Percentiles rank a stretch among this genome's conserved stretches.
Evolutionary conservation across 2,888 invertebrate species (phyloP).

Genomic region (Iphiclides podalirius): DNA sequence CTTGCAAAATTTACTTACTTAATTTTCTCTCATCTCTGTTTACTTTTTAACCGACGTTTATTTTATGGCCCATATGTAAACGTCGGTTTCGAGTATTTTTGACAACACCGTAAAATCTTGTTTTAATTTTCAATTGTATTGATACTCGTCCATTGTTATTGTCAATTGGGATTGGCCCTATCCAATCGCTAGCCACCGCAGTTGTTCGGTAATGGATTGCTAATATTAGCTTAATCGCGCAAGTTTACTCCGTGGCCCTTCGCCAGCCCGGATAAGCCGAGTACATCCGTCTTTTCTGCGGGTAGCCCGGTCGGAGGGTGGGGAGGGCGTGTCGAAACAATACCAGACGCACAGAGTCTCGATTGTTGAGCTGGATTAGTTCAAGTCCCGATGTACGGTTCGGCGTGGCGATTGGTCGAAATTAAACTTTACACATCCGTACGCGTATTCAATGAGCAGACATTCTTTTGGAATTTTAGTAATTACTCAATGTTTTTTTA

Average conservation of each 20-base stretch:
- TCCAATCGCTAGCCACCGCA: constrained; percentile 11
- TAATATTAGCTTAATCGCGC: constrained; percentile 76
- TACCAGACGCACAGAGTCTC: constrained; percentile 18
- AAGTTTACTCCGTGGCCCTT: constrained; percentile 45
- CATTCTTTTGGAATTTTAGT: too few species aligned
- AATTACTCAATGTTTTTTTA: too few species aligned
- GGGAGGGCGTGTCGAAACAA: constrained; percentile 29
- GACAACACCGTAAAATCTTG: not conserved
- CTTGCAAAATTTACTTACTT: too few species aligned
- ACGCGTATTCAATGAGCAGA: too few species aligned
- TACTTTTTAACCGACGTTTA: too few species aligned
- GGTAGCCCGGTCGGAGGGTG: constrained; percentile 31
- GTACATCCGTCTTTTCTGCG: constrained; percentile 69
- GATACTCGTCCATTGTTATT: not conserved
- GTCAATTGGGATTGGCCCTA: constrained; percentile 1
- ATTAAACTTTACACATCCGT: too few species aligned
- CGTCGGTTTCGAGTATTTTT: too few species aligned
- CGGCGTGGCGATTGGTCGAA: constrained; percentile 1
- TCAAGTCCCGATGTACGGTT: constrained; percentile 7
- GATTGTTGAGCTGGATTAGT: constrained; percentile 19
- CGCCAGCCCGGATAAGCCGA: constrained; percentile 54
- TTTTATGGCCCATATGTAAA: too few species aligned
- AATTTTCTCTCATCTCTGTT: too few species aligned
- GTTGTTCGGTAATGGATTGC: constrained; percentile 67
- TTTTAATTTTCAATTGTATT: constrained; percentile 6